Evolutionary conservation across 37 sponge, comb jelly and placozoan species (phyloP), one percentile per base, ranked within the genome.

Genomic region (Eunapius fragilis): DNA sequence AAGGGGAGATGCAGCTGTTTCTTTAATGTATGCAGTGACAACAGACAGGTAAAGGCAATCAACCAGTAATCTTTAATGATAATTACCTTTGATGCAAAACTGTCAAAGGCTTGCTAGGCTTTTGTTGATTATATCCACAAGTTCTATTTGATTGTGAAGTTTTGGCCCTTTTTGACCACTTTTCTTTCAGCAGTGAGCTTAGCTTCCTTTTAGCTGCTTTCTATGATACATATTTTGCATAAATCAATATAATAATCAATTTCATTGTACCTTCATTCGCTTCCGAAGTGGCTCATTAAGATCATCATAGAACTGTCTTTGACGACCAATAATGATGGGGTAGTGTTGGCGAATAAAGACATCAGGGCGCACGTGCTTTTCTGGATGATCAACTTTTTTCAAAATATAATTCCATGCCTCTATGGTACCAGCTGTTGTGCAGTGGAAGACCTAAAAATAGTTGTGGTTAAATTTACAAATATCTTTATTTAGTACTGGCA

Each of bases 391-490:
- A 58, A 58, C 6, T 6, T 17, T 72, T 72, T 72, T 72, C 14
- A 72, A 72, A 32, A 72, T 72, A 72, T 33, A 72, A 72, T 72
- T 72, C 74, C 74, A 72, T 72, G 74, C 74, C 74, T 72, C 74
- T 33, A 72, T 32, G 28, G 74, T 32, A 10, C 74, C 74, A 72
- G 30, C 32, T 31, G 74, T 72, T 72, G 31, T 72, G 74, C 58
- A 58, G 58, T 58, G 58, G 58, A 58, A 58, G 7, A 11, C 58
- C 58, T 58, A 58, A 58, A 58, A 4, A 58, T 58, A 13, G 17
- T 58, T 58, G 17, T 11, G 58, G 58, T 13, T 4, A 11, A 58
- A 58, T 58, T 19, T 58, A 58, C 17, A 11, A 11, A 58, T 58
- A 45, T 45, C 47, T 58, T 58, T 58, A 58, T 58, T 58, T 13